Base-by-base conservation (phyloP, 2,113 vertebrate species). In the Megaleporinus macrocephalus region DNA sequence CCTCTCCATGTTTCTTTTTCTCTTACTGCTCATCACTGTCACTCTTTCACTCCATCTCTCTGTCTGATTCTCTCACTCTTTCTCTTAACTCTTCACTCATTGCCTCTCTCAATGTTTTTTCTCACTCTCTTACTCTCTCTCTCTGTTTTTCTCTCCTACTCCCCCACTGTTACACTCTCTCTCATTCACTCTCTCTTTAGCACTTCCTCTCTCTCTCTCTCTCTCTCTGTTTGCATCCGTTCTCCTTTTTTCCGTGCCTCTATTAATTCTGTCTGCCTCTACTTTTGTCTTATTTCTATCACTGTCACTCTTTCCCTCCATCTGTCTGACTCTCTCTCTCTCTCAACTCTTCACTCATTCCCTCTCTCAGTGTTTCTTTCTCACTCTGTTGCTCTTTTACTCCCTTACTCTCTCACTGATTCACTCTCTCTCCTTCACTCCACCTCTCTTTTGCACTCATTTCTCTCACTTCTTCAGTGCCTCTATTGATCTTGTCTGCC, bases 211-310 rank as follows among this genome's bases (percentile, higher is more conserved):
- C n/a, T 83, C 87, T 87, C 65, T 86, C 79, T 81, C 68, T 18
- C 73, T n/a, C 87, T 87, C 89, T 83, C 86, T 83, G 86, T 87
- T 53, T n/a, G n/a, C n/a, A n/a, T n/a, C n/a, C n/a, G n/a, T n/a
- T n/a, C n/a, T n/a, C n/a, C n/a, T n/a, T n/a, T n/a, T n/a, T n/a
- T n/a, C n/a, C n/a, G n/a, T n/a, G n/a, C n/a, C n/a, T n/a, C n/a
- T n/a, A n/a, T n/a, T n/a, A n/a, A n/a, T n/a, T n/a, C n/a, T n/a
- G n/a, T n/a, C n/a, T n/a, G n/a, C n/a, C n/a, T n/a, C n/a, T n/a
- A n/a, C n/a, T n/a, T n/a, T n/a, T n/a, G n/a, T n/a, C n/a, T n/a
- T n/a, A n/a, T n/a, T n/a, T n/a, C n/a, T n/a, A n/a, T n/a, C n/a
- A n/a, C n/a, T n/a, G n/a, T n/a, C n/a, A n/a, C n/a, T n/a, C n/a